A percentile compares a stretch with the other conserved stretches of the same genome.
phyloP scores from a whole-genome alignment of 2,113 vertebrate genomes.

The Amblyornis subalaris region DNA sequence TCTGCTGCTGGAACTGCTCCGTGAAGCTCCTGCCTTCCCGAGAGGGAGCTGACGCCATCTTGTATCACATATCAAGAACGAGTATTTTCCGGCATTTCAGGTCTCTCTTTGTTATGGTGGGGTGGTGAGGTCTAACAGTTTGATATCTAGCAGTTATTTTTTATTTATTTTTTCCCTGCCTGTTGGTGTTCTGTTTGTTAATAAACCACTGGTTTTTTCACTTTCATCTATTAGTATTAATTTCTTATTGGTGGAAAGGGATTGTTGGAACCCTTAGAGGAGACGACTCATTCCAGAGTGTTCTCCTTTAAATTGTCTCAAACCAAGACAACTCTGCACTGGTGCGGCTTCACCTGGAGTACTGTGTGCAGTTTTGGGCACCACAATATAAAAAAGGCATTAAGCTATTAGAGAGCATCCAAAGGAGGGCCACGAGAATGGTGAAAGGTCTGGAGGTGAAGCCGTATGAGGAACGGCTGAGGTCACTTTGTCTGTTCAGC shows the following conservation, averaged over 20 bases:
- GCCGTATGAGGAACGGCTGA: not conserved
- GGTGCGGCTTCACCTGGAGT: not conserved
- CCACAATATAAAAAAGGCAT: not conserved
- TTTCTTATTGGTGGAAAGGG: not conserved
- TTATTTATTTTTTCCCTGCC: not conserved
- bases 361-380: not conserved
- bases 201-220: not conserved
- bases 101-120: not conserved
- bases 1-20: not conserved
- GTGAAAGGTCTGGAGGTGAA: not conserved
- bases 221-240: not conserved
- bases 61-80: accelerated
- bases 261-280: not conserved
- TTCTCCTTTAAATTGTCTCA: not conserved
- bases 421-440: not conserved
- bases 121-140: not conserved
- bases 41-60: not conserved
- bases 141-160: not conserved
- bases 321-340: not conserved
- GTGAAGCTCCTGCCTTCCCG: not conserved
- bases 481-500: not conserved
- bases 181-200: not conserved
- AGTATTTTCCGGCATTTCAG: not conserved
- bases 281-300: not conserved
- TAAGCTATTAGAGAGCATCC: not conserved